Base-by-base conservation (phyloP, 2,113 vertebrate genomes). In the Clarias magur region DNA sequence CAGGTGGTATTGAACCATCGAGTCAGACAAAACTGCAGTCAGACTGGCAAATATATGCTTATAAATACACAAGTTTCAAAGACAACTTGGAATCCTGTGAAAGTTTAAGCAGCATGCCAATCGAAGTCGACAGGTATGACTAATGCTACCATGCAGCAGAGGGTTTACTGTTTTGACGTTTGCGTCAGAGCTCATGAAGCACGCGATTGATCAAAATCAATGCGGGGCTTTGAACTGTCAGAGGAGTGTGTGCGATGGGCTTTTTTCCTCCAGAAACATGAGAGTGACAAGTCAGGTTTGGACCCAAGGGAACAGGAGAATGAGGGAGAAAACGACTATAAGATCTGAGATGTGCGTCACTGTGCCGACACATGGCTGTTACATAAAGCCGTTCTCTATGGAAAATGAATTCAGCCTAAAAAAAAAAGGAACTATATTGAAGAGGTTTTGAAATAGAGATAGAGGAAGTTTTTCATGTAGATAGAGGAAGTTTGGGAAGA, bases 151-250 rank as follows among this genome's bases (percentile, higher is more conserved):
- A 83, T 1, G 34, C 80, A 79, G 38, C 15, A 2, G 48, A 78
- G 70, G 86, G 63, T 87, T 65, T 81, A 83, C 60, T 87, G 80
- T 87, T 83, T 87, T 87, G 86, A 83, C 81, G 75, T 83, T 87
- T 65, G 59, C 42, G 59, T 83, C 65, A 87, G 75, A 83, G 42
- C 67, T 72, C 72, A 83, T 85, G 54, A 82, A 62, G 63, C 53
- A 25, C 30, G 79, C 17, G 38, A 85, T 76, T 81, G 76, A 88
- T 85, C 83, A 88, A 72, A 76, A 83, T 87, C 86, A 87, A 62
- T 83, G 70, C 19, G 70, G 53, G 30, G 60, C 86, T 87, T 87
- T 87, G 86, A 87, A 83, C 81, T 87, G 86, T 78, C 86, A 83
- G 60, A 78, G 12, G 57, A 75, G 86, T 78, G 72, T 83, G 65